phyloP scores from a whole-genome alignment of 1,140 invertebrate genomes.

The Lutraria rhynchaena region DNA sequence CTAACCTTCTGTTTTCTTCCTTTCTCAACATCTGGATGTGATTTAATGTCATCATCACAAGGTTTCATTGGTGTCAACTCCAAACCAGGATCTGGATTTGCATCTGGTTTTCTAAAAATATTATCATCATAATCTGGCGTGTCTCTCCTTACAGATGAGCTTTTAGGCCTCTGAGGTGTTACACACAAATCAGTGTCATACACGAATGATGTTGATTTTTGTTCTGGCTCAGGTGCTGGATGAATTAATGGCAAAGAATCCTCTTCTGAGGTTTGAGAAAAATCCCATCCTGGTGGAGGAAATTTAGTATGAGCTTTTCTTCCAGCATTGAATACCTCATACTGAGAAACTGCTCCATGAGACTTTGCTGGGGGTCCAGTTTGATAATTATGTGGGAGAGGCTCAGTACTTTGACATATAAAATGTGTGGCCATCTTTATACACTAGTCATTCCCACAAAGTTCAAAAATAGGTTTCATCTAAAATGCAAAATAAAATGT shows the following conservation, averaged over 20 bases:
- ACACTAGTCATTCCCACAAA: neutral
- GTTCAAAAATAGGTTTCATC: neutral
- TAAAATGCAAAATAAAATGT: neutral
- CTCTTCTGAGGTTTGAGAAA: slow-evolving; percentile 51
- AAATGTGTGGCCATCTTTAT: slow-evolving; percentile 55
- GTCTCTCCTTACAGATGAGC: slow-evolving; percentile 21
- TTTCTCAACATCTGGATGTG: slow-evolving; percentile 2
- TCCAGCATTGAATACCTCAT: slow-evolving; percentile 42
- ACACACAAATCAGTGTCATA: slow-evolving; percentile 59
- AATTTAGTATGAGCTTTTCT: slow-evolving; percentile 52
- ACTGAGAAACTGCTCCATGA: slow-evolving; percentile 60
- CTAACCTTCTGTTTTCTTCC: slow-evolving; percentile 62
- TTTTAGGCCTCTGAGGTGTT: slow-evolving; percentile 47
- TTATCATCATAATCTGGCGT: slow-evolving; percentile 35
- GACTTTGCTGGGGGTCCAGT: neutral
- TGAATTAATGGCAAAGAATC: slow-evolving; percentile 51
- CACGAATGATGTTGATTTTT: slow-evolving; percentile 14
- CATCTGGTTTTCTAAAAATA: slow-evolving; percentile 27
- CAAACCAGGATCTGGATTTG: slow-evolving; percentile 56
- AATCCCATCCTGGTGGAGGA: slow-evolving; percentile 52
- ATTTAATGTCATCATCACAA: slow-evolving; percentile 6
- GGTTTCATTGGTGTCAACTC: slow-evolving; percentile 60
- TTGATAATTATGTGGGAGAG: slow-evolving; percentile 41
- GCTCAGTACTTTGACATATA: slow-evolving; percentile 60
- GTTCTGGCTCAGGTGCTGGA: slow-evolving; percentile 34